Base-by-base conservation (phyloP, 1,140 invertebrate genomes). In the Teleopsis dalmanni region DNA sequence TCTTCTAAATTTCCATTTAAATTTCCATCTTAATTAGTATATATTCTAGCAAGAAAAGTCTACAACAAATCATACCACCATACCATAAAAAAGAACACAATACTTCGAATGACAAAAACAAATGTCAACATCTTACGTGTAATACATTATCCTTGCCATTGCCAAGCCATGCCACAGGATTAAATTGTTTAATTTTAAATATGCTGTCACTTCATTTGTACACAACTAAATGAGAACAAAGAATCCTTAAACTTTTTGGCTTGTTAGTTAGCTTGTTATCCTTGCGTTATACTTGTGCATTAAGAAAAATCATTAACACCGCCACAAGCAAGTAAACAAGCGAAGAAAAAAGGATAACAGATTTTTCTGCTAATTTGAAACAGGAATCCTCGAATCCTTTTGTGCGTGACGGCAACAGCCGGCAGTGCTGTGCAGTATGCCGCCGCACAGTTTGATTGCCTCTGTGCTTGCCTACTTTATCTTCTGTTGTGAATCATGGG, bases 141-240 rank as follows among this genome's bases (percentile, higher is more conserved):
- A n/a, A n/a, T n/a, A n/a, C n/a, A n/a, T n/a, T n/a, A n/a, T n/a
- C n/a, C n/a, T n/a, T n/a, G n/a, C n/a, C n/a, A n/a, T 31, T n/a
- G 27, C 13, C 27, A 31, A 7, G n/a, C 27, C 27, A 31, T 31
- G 27, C 16, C 22, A 10, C n/a, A 44, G 62, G 62, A 65, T 65
- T 65, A 65, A 65, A 65, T 65, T 65, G 62, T 65, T 65, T 62
- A 65, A 65, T 65, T 65, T 65, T 65, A 65, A 65, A 62, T 65
- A 65, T 65, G 62, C 59, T 65, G 62, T 60, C 62, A 65, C 62
- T 65, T 65, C 62, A 65, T 29, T 29, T 21, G 41, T 65, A 59
- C 62, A 52, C 8, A 45, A 44, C 34, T 6, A 34, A 13, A 7
- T 3, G 16, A 25, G 19, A 25, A 35, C 5, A 23, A 14, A 19